Conservation (phyloP, 2,113 vertebrate species). For the Atrichornis clamosus region DNA sequence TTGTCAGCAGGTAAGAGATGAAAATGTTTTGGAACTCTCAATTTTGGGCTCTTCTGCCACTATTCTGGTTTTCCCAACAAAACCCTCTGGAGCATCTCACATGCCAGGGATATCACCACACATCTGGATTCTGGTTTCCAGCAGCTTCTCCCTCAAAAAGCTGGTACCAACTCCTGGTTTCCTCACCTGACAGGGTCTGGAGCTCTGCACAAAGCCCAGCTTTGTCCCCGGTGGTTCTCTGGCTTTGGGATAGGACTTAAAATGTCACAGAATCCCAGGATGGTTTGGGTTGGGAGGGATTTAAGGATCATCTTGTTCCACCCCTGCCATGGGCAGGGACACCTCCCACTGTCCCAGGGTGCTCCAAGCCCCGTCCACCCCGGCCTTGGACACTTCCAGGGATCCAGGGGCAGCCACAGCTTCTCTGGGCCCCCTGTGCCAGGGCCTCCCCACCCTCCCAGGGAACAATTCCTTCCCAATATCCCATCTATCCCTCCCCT, state of each 20-base stretch:
- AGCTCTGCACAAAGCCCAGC: background rate
- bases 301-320: background rate
- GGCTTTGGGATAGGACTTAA: background rate
- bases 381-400: background rate
- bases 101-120: background rate
- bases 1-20: background rate
- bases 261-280: background rate
- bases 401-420: background rate
- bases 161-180: background rate
- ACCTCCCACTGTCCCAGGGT: background rate
- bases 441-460: background rate
- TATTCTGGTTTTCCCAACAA: background rate
- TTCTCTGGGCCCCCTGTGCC: background rate
- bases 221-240: background rate
- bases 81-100: background rate
- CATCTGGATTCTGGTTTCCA: background rate
- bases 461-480: background rate
- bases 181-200: background rate
- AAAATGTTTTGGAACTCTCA: background rate
- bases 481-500: background rate
- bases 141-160: background rate
- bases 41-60: background rate
- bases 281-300: background rate
- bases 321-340: background rate
- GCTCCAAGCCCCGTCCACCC: background rate